Evolutionary conservation across 2,113 vertebrate species (phyloP).

Genomic region (Peromyscus californicus): DNA sequence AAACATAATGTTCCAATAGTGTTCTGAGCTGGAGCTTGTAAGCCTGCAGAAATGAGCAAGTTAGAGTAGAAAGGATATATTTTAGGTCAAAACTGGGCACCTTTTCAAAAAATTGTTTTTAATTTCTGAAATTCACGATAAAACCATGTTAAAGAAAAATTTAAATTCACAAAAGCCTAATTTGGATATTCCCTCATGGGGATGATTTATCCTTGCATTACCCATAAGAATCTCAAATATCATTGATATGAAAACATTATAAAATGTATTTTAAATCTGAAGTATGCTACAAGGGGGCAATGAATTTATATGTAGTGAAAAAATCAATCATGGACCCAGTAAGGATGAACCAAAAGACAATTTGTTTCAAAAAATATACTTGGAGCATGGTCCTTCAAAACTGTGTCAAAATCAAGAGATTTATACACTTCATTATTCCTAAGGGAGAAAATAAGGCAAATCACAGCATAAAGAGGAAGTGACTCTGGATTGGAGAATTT

Average conservation of each 20-base stretch:
- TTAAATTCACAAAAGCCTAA: constrained; percentile 12
- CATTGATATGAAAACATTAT: constrained; percentile 25
- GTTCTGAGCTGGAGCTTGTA: not conserved
- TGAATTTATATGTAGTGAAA: not conserved
- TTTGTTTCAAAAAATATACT: not conserved
- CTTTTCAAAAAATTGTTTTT: not conserved
- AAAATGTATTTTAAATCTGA: constrained; percentile 49
- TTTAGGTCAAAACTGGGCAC: not conserved
- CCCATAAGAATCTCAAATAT: not conserved
- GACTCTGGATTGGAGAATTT: not conserved
- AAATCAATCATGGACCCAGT: not conserved
- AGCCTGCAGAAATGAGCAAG: not conserved
- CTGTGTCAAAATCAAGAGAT: constrained; percentile 28
- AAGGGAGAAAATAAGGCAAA: constrained; percentile 20
- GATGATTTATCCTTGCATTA: not conserved
- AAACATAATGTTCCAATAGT: not conserved
- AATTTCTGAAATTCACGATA: constrained; percentile 31
- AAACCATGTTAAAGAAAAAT: not conserved
- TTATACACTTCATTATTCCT: not conserved
- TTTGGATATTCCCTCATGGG: not conserved
- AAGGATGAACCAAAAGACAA: constrained; percentile 21
- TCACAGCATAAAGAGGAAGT: not conserved
- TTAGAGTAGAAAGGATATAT: not conserved
- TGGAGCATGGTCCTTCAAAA: not conserved
- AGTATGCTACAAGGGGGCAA: not conserved